Evolutionary conservation across 2,113 vertebrate genomes (phyloP).

Genomic region (Seriola rivoliana): DNA sequence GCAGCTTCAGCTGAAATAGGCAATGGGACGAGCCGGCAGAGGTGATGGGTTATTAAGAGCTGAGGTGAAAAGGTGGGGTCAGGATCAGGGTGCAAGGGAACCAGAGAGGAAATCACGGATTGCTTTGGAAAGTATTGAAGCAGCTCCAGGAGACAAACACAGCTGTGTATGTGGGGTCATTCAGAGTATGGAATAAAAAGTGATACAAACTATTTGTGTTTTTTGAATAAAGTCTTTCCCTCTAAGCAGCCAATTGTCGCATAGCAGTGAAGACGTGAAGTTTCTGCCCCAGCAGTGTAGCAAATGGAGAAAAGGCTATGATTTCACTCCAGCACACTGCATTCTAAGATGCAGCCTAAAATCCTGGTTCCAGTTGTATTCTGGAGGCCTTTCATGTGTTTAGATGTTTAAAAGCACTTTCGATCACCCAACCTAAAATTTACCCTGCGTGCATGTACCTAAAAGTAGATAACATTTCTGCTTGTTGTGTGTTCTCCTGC

Average conservation of each 20-base stretch:
- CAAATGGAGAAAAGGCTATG: slow-evolving; percentile 7
- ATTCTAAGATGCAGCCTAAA: slow-evolving; percentile 7
- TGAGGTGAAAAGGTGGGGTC: slow-evolving; percentile 62
- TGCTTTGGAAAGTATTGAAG: slow-evolving; percentile 34
- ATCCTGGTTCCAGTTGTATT: slow-evolving; percentile 18
- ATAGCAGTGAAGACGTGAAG: slow-evolving; percentile 8
- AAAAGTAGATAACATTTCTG: slow-evolving; percentile 29
- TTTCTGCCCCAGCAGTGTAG: slow-evolving; percentile 12
- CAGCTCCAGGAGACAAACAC: slow-evolving; percentile 19
- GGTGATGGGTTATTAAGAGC: slow-evolving; percentile 56
- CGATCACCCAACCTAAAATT: slow-evolving; percentile 10
- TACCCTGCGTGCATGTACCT: slow-evolving; percentile 18
- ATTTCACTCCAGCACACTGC: slow-evolving; percentile 24
- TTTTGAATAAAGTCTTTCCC: slow-evolving; percentile 18
- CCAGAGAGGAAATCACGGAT: slow-evolving; percentile 25
- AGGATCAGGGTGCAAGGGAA: slow-evolving; percentile 41
- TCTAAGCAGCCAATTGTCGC: neutral
- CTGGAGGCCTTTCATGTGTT: slow-evolving; percentile 33
- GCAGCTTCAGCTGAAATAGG: slow-evolving; percentile 18
- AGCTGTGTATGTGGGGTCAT: slow-evolving; percentile 17
- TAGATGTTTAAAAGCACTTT: slow-evolving; percentile 47
- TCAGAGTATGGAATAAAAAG: slow-evolving; percentile 45
- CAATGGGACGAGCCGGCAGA: slow-evolving; percentile 29
- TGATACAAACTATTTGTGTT: slow-evolving; percentile 21
- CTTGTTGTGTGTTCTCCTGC: slow-evolving; percentile 21